Base-by-base conservation (phyloP, 2,888 invertebrate species). In the Esperia sulphurella region DNA sequence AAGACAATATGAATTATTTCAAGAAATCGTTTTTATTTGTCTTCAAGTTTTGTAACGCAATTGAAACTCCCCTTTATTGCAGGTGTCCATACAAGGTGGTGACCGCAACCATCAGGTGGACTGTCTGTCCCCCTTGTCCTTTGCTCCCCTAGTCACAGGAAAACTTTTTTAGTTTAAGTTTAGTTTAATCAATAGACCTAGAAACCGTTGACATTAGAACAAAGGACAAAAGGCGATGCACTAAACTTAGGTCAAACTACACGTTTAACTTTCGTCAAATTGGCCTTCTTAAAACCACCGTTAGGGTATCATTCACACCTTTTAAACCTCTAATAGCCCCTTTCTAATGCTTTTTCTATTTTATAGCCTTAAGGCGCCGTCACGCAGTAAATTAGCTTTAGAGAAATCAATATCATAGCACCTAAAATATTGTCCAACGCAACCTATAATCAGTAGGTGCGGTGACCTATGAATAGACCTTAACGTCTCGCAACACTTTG, bases 341-440 rank as follows among this genome's bases (percentile, higher is more conserved):
- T 78, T 76, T 76, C 70, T 72, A 76, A 71, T 63, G 58, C 61
- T 57, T 60, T 35, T 58, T 38, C 14, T 14, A 30, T 59, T 64
- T 58, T 55, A 57, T 63, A 53, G 66, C 74, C 69, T 48, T 50
- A 46, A 62, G 79, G 68, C 59, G 62, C 54, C 59, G 63, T 65
- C 64, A 63, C 61, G 68, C 54, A 59, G 66, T 71, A 70, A 75
- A 79, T 76, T 68, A 67, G 62, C 65, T 68, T 55, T 63, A 45
- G 64, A 76, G 78, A 79, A 81, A 80, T 81, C 81, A 80, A 82
- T 82, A 80, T 72, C 67, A 68, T 66, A 59, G 59, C 62, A 54
- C 59, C 65, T 76, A 73, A 78, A 76, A 78, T 79, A 79, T 75
- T 76, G 75, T 70, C 68, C 63, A 62, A 58, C 52, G 51, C 48